Evolutionary conservation across 1,140 invertebrate genomes (phyloP).

Genomic region (Holcopasites calliopsidis): DNA sequence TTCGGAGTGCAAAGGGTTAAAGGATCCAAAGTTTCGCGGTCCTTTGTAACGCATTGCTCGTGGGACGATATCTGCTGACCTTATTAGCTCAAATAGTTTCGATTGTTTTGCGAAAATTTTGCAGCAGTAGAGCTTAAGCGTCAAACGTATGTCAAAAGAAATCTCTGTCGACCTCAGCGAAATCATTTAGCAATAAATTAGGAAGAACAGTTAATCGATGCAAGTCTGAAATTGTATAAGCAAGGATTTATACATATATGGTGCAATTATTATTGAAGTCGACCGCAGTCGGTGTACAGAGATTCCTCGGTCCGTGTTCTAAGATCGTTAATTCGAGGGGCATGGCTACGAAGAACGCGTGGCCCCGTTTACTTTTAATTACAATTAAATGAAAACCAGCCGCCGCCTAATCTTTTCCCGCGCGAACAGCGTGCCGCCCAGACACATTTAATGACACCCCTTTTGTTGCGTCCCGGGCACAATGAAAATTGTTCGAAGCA

Average conservation of each 20-base stretch:
- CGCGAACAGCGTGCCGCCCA: conserved; percentile 2
- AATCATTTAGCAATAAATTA: too few relatives aligned
- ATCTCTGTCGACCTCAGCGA: too few relatives aligned
- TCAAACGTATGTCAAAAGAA: too few relatives aligned
- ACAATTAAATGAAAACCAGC: conserved; percentile 44
- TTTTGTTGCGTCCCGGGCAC: conserved; percentile 36
- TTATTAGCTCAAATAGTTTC: conserved; percentile 15
- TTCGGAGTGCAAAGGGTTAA: too few relatives aligned
- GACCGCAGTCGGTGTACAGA: not conserved
- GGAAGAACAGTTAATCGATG: too few relatives aligned
- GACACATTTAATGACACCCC: conserved; percentile 44
- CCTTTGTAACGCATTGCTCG: conserved; percentile 31
- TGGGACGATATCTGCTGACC: not conserved
- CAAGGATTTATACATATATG: too few relatives aligned
- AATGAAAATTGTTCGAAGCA: conserved; percentile 45
- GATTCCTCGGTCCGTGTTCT: not conserved
- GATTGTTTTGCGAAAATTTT: too few relatives aligned
- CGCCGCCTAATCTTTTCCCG: conserved; percentile 37
- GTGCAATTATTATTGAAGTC: not conserved
- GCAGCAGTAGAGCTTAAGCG: too few relatives aligned
- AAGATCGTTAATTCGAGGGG: conserved; percentile 10
- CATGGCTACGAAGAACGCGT: not conserved
- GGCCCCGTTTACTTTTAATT: conserved; percentile 45
- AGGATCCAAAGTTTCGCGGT: conserved; percentile 47
- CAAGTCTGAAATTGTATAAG: too few relatives aligned